Percentiles rank a stretch among this genome's conserved stretches.
These are phyloP conservation scores for Porites rus DNA, from an alignment of 92 coral and sea anemone species.

Conservation along the genomic window DNA sequence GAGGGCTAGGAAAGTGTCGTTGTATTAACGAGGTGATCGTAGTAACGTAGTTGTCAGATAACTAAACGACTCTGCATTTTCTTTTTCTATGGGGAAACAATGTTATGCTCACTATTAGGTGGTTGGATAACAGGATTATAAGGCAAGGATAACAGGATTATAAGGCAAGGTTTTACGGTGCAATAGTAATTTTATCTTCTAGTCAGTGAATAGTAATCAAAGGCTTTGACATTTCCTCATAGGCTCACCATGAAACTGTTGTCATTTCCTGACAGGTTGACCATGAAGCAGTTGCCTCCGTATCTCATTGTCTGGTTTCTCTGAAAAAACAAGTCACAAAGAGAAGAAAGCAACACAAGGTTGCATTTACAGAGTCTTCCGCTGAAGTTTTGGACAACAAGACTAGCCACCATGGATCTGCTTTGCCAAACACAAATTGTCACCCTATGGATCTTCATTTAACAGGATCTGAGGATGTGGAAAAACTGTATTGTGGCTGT, in stretches of 20 bases:
- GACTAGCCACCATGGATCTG: neutral
- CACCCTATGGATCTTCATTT: neutral
- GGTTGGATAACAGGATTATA: no score
- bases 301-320: slow-evolving; percentile 69
- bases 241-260: neutral
- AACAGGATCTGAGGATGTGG: slow-evolving; percentile 21
- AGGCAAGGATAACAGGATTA: no score
- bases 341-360: slow-evolving; percentile 64
- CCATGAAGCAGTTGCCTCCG: slow-evolving; percentile 26
- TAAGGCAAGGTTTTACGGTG: no score
- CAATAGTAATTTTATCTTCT: no score
- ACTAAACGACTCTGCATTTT: no score
- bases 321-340: slow-evolving; percentile 64
- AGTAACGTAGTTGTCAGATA: no score
- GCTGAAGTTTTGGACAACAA: slow-evolving; percentile 2
- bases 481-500: slow-evolving; percentile 73
- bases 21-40: no score
- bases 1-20: no score
- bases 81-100: no score
- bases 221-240: no score
- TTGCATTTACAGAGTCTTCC: slow-evolving; percentile 52
- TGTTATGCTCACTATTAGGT: no score
- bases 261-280: slow-evolving; percentile 45
- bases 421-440: neutral
- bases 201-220: no score